A percentile compares a stretch with the other conserved stretches of the same genome.
Conservation (phyloP, 2,113 vertebrate species). For the Otus sunia region DNA sequence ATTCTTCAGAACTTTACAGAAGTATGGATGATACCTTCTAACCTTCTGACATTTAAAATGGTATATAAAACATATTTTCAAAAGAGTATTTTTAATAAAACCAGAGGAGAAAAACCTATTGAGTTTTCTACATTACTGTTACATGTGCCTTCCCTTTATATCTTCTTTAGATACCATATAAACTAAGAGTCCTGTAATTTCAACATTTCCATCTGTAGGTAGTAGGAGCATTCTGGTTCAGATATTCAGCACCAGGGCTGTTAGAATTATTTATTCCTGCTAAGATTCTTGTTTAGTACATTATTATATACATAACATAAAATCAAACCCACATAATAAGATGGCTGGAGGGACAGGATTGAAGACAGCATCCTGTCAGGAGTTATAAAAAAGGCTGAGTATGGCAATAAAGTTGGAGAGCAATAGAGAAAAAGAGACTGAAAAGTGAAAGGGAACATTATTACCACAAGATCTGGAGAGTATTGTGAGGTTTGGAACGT, state of each 20-base stretch:
- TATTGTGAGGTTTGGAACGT: background rate
- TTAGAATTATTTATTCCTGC: background rate
- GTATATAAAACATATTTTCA: background rate
- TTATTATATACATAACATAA: background rate
- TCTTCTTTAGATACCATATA: background rate
- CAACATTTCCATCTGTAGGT: background rate
- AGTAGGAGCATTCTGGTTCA: background rate
- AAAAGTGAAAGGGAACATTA: background rate
- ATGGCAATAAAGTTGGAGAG: background rate
- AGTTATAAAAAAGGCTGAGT: background rate
- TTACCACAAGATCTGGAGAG: background rate
- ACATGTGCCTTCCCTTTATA: background rate
- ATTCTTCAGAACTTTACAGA: background rate
- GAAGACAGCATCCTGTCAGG: background rate
- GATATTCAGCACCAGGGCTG: background rate
- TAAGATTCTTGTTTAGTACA: background rate
- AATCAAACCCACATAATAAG: background rate
- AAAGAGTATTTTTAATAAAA: background rate
- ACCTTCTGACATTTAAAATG: background rate
- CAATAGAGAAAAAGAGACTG: background rate
- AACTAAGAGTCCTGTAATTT: background rate
- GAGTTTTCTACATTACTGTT: background rate
- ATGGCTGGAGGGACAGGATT: background rate
- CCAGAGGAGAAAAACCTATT: background rate
- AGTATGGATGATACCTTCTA: background rate